Evolutionary conservation across 2,888 invertebrate genomes (phyloP).

Genomic region (Saturnia japonica): DNA sequence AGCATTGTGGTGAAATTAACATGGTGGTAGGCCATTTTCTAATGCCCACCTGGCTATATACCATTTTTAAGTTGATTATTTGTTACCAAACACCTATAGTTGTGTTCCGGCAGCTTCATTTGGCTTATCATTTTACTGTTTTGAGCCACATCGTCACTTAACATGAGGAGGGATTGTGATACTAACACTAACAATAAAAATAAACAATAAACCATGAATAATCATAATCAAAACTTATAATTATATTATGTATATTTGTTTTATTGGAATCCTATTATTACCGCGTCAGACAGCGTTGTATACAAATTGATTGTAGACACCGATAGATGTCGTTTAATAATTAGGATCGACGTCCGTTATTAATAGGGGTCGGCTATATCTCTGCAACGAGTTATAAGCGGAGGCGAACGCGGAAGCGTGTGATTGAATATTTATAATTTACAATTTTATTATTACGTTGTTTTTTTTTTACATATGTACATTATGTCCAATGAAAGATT

Average conservation of each 20-base stretch:
- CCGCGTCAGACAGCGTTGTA: constrained; percentile 23
- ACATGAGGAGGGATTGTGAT: too few relatives aligned
- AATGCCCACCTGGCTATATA: too few relatives aligned
- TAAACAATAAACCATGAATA: too few relatives aligned
- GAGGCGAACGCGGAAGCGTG: constrained; percentile 25
- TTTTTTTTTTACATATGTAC: neutral
- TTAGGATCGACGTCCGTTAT: constrained; percentile 61
- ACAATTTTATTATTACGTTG: neutral
- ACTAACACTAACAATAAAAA: too few relatives aligned
- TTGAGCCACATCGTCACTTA: too few relatives aligned
- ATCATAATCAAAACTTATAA: neutral
- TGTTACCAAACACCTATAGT: too few relatives aligned
- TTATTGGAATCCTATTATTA: constrained; percentile 16
- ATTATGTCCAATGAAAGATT: too few relatives aligned
- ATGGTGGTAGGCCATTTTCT: too few relatives aligned
- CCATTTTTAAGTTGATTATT: too few relatives aligned
- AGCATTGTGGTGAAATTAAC: too few relatives aligned
- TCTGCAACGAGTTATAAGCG: constrained; percentile 30
- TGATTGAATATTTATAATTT: neutral
- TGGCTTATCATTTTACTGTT: too few relatives aligned
- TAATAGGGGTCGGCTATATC: constrained; percentile 54
- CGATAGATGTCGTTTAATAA: constrained; percentile 62
- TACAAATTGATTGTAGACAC: constrained; percentile 51
- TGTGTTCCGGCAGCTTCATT: too few relatives aligned
- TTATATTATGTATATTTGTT: neutral